A percentile compares a stretch with the other conserved stretches of the same genome.
Evolutionary conservation across 2,113 vertebrate genomes (phyloP).

Genomic region (Prunella fulvescens): DNA sequence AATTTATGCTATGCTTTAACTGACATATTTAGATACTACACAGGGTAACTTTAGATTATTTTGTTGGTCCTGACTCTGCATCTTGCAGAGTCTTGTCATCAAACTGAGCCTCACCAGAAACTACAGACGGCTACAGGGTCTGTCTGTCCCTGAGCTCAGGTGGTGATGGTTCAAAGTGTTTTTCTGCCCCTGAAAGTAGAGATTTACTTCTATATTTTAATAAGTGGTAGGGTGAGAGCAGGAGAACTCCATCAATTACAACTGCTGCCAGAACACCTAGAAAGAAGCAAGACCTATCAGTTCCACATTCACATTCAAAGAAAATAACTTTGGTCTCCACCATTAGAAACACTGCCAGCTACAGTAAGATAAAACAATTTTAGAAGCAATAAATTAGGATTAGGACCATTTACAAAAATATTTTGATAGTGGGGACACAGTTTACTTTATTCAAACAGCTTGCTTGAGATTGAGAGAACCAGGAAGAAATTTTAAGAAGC

Average conservation of each 20-base stretch:
- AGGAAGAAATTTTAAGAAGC: constrained; percentile 6
- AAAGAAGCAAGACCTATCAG: not conserved
- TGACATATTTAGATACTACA: not conserved
- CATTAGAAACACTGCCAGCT: constrained; percentile 6
- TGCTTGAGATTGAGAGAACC: not conserved
- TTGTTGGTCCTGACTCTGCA: not conserved
- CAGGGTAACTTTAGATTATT: not conserved
- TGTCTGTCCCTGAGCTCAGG: not conserved
- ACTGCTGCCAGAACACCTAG: not conserved
- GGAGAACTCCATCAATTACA: not conserved
- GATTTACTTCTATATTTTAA: not conserved
- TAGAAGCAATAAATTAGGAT: constrained; percentile 68
- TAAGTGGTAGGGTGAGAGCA: not conserved
- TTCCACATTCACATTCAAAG: not conserved
- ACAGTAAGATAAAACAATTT: constrained; percentile 46
- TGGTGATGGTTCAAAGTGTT: not conserved
- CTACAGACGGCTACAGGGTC: not conserved
- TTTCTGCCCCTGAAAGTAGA: not conserved
- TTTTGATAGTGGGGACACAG: constrained; percentile 57
- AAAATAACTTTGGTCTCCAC: not conserved
- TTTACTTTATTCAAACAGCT: constrained; percentile 52
- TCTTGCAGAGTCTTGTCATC: not conserved
- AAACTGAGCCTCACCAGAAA: not conserved
- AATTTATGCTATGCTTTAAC: not conserved
- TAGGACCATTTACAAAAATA: constrained; percentile 64